Evolutionary conservation across 2,797 vertebrate species (phyloP).

Genomic region (Lophotriccus pileatus): DNA sequence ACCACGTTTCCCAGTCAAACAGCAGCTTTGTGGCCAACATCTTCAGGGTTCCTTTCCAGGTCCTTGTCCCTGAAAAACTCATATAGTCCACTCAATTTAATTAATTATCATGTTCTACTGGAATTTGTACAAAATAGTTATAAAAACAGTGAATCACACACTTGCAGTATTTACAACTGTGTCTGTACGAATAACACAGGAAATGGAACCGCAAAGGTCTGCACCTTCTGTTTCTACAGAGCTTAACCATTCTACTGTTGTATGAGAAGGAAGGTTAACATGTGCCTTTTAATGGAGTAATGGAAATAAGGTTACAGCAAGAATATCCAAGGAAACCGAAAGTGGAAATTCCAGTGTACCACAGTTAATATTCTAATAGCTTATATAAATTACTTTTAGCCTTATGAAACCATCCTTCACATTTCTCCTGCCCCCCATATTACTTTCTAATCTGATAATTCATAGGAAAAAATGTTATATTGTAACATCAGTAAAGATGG

Average conservation of each 20-base stretch:
- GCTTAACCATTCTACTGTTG: not conserved
- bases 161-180: not conserved
- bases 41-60: not conserved
- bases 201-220: not conserved
- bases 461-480: not conserved
- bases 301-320: not conserved
- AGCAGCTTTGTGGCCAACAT: not conserved
- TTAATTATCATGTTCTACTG: not conserved
- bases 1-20: not conserved
- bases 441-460: not conserved
- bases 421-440: fast-evolving
- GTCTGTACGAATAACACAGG: not conserved
- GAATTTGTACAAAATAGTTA: not conserved
- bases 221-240: not conserved
- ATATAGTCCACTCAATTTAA: not conserved
- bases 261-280: not conserved
- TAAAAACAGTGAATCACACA: not conserved
- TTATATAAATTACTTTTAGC: not conserved
- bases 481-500: not conserved
- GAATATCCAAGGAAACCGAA: not conserved
- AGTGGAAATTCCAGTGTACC: not conserved
- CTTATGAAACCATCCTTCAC: not conserved
- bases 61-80: not conserved
- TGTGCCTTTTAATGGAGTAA: not conserved
- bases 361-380: not conserved